A percentile compares a stretch with the other conserved stretches of the same genome.
Evolutionary conservation across 53 echinoderm and acorn worm genomes (phyloP).

Genomic region (Paracentrotus lividus): DNA sequence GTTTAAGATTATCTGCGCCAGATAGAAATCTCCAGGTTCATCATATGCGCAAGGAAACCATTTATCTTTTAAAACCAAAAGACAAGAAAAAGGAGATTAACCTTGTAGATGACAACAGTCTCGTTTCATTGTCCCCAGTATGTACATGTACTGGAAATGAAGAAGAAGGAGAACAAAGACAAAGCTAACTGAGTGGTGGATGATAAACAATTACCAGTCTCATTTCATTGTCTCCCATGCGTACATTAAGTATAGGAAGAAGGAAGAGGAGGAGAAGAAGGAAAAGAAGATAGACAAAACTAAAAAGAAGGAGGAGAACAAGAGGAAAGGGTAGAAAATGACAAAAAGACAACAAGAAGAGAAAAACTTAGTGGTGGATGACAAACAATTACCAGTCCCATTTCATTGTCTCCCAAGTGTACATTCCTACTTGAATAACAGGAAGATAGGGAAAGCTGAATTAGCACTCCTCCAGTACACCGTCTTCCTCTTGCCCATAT

Average conservation of each 20-base stretch:
- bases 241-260: no score
- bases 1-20: no score
- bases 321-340: no score
- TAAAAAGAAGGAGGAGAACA: neutral
- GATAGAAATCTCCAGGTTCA: no score
- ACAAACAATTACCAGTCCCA: neutral
- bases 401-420: neutral
- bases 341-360: neutral
- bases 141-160: no score
- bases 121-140: no score
- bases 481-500: neutral
- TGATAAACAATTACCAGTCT: no score
- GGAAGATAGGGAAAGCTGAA: conserved; percentile 7
- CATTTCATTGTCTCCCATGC: no score
- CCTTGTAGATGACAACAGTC: no score
- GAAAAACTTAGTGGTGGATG: neutral
- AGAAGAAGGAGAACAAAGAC: neutral
- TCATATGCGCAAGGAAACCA: no score
- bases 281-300: neutral
- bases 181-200: no score
- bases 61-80: no score
- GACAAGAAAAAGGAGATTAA: neutral
- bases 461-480: conserved; percentile 15
- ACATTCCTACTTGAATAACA: conserved; percentile 36
- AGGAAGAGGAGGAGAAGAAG: neutral